A percentile compares a stretch with the other conserved stretches of the same genome.
Evolutionary conservation across 2,113 vertebrate genomes (phyloP).

Genomic region (Monopterus albus): DNA sequence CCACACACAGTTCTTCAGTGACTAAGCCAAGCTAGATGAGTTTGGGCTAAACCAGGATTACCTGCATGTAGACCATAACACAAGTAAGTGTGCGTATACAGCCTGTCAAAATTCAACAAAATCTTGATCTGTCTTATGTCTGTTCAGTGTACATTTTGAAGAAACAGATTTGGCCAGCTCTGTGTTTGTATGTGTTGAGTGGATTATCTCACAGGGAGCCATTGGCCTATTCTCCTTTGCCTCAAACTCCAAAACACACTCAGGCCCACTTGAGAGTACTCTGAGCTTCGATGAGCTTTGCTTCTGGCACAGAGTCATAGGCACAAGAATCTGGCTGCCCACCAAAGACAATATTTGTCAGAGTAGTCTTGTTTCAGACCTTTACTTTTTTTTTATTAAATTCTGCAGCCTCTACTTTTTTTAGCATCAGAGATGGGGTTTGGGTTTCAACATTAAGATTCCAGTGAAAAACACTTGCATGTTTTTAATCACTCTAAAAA

Average conservation of each 20-base stretch:
- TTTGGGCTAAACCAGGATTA: constrained; percentile 59
- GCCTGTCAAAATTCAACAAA: constrained; percentile 47
- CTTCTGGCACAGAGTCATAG: constrained; percentile 74
- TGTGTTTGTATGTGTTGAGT: constrained; percentile 58
- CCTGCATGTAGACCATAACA: constrained; percentile 43
- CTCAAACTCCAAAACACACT: constrained; percentile 80
- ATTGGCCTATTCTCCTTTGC: constrained; percentile 68
- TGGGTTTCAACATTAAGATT: constrained; percentile 62
- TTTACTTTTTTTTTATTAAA: constrained; percentile 81
- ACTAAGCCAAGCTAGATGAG: constrained; percentile 50
- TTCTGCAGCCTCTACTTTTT: constrained; percentile 57
- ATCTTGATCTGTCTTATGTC: constrained; percentile 23
- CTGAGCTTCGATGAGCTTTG: constrained; percentile 75
- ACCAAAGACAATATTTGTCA: constrained; percentile 85
- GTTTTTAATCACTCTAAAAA: constrained; percentile 62
- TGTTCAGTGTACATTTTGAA: constrained; percentile 45
- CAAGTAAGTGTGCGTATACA: constrained; percentile 32
- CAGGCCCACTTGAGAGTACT: constrained; percentile 77
- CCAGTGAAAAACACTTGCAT: constrained; percentile 51
- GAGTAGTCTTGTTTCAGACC: constrained; percentile 78
- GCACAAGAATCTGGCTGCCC: constrained; percentile 73
- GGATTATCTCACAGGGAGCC: constrained; percentile 69
- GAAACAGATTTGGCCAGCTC: constrained; percentile 27
- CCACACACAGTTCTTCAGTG: constrained; percentile 43
- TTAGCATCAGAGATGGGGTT: constrained; percentile 49